Base-by-base conservation (phyloP, 2,888 invertebrate genomes). In the Parochlus steinenii region DNA sequence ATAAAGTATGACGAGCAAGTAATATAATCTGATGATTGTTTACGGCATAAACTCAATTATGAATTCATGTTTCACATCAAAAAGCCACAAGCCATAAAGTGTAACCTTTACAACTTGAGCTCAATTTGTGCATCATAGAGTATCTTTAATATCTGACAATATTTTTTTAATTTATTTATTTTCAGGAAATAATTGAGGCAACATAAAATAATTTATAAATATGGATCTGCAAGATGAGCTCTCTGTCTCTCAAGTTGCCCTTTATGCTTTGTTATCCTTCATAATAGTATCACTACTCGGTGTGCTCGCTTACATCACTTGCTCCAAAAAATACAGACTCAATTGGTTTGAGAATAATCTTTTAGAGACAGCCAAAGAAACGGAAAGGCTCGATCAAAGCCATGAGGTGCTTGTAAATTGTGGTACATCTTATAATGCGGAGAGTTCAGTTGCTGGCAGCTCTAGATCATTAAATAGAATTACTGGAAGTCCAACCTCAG, bases 311-410 rank as follows among this genome's bases (percentile, higher is more conserved):
- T 68, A 67, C 42, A 58, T 67, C 19, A 62, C 62, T 30, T 68
- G 67, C 46, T 63, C 65, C 12, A 58, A 57, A 38, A 59, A 60
- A 27, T 67, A 64, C 46, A 56, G 63, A 22, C 56, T 69, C 24
- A 69, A 69, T 49, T 69, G 69, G 69, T 69, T 67, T 44, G 69
- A 69, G 49, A 62, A 65, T 42, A 65, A 62, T 41, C 50, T 69
- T 5, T 48, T 69, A 18, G 68, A 69, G 43, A 59, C 64, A 1
- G 64, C 64, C 14, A 51, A 45, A 22, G 61, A 60, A 41, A 53
- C 50, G 41, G 58, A 54, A 31, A 57, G 56, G 29, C 48, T 58
- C 19, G 55, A 51, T 14, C 56, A 61, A 39, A 58, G 63, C 41
- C 58, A 58, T 19, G 64, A 64, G 47, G 58, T 61, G 2, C 46